Evolutionary conservation across 1,140 invertebrate genomes (phyloP).

Genomic region (Drosophila burlai): DNA sequence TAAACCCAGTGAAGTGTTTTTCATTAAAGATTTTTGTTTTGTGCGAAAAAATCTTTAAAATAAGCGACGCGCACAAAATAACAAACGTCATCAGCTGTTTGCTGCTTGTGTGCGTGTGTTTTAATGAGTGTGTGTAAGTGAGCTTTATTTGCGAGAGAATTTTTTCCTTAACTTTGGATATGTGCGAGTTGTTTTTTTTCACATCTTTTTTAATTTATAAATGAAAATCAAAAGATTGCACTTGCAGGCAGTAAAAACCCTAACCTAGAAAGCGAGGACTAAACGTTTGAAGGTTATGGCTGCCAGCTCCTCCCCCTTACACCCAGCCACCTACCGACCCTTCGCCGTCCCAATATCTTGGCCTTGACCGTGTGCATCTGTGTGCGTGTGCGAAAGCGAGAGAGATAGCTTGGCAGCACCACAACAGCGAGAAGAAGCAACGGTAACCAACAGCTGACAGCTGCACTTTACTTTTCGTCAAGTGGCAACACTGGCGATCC

Average conservation of each 20-base stretch:
- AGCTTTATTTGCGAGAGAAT: constrained; percentile 17
- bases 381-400: constrained; percentile 36
- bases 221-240: constrained; percentile 34
- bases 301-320: constrained; percentile 33
- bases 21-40: constrained; percentile 60
- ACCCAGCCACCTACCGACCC: constrained; percentile 2
- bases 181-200: constrained; percentile 21
- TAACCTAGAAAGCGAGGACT: constrained; percentile 68
- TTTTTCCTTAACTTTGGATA: constrained; percentile 13
- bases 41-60: constrained; percentile 37
- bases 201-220: constrained; percentile 5
- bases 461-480: constrained; percentile 62
- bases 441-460: constrained; percentile 77
- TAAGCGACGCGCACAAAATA: constrained; percentile 72
- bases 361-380: constrained; percentile 72
- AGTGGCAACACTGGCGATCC: constrained; percentile 63
- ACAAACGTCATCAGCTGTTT: constrained; percentile 82
- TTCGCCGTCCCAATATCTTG: constrained; percentile 42
- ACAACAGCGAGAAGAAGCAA: constrained; percentile 32
- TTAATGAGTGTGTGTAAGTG: constrained; percentile 20
- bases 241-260: constrained; percentile 37
- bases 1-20: constrained; percentile 31
- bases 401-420: constrained; percentile 13
- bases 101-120: constrained; percentile 34
- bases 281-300: constrained; percentile 73